Evolutionary conservation across 2,797 vertebrate genomes (phyloP).

Genomic region (Esox masquinongy): DNA sequence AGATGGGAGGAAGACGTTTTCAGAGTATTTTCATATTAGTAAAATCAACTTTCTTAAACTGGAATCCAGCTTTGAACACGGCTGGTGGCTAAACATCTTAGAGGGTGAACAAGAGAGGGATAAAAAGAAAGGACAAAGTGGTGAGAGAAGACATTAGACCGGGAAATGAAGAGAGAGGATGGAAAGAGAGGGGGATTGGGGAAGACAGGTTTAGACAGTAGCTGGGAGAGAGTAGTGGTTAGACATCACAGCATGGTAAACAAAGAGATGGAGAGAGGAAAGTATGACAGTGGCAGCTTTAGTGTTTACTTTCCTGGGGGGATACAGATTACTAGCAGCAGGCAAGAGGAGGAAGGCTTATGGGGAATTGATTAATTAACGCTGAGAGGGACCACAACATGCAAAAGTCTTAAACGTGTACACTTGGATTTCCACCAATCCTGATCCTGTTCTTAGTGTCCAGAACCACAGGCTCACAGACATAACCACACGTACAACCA

Average conservation of each 20-base stretch:
- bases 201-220: constrained; percentile 8
- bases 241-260: too few species aligned
- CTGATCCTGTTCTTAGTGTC: not conserved
- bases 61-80: constrained; percentile 20
- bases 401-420: constrained; percentile 29
- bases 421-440: constrained; percentile 12
- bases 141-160: not conserved
- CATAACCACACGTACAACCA: not conserved
- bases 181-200: not conserved
- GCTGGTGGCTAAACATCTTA: constrained; percentile 12
- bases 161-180: too few species aligned
- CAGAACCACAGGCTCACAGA: constrained; percentile 7
- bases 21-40: not conserved
- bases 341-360: constrained; percentile 35
- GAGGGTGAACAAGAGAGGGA: not conserved
- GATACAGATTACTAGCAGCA: constrained; percentile 38
- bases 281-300: constrained; percentile 6
- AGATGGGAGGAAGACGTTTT: not conserved
- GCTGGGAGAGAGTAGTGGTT: not conserved
- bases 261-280: not conserved
- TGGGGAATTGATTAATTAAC: constrained; percentile 7
- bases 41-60: constrained; percentile 19
- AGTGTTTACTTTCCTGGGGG: constrained; percentile 35
- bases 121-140: not conserved
- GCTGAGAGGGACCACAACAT: constrained; percentile 24